Evolutionary conservation across 2,797 vertebrate species (phyloP).

Genomic region (Sebastes taczanowskii): DNA sequence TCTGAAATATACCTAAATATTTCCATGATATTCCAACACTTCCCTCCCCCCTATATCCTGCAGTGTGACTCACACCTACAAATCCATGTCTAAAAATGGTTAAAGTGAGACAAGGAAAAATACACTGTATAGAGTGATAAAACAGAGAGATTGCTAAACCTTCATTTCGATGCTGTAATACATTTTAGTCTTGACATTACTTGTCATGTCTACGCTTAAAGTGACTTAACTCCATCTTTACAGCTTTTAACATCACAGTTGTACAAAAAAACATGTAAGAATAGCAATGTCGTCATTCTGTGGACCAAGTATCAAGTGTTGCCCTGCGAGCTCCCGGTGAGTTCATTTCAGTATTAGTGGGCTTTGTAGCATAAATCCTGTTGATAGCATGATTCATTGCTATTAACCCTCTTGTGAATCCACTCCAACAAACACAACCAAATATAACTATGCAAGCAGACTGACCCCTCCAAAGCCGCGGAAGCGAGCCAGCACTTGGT

Average conservation of each 20-base stretch:
- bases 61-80: not conserved
- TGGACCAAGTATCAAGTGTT: not conserved
- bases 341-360: no score
- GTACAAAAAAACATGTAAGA: not conserved
- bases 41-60: not conserved
- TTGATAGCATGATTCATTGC: no score
- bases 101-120: not conserved
- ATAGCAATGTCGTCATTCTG: not conserved
- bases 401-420: not conserved
- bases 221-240: not conserved
- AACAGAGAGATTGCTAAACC: not conserved
- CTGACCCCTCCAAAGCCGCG: conserved; percentile 92
- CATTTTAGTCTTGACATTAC: not conserved
- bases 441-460: conserved; percentile 25
- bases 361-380: no score
- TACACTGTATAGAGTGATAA: no score
- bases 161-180: not conserved
- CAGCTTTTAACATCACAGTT: not conserved
- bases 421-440: not conserved
- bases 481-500: conserved; percentile 85
- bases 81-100: not conserved
- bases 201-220: not conserved
- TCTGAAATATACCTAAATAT: no score
- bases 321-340: not conserved
- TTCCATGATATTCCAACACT: no score